A percentile compares a stretch with the other conserved stretches of the same genome.
Evolutionary conservation across 1,140 invertebrate species (phyloP).

Genomic region (Whitmania pigra): DNA sequence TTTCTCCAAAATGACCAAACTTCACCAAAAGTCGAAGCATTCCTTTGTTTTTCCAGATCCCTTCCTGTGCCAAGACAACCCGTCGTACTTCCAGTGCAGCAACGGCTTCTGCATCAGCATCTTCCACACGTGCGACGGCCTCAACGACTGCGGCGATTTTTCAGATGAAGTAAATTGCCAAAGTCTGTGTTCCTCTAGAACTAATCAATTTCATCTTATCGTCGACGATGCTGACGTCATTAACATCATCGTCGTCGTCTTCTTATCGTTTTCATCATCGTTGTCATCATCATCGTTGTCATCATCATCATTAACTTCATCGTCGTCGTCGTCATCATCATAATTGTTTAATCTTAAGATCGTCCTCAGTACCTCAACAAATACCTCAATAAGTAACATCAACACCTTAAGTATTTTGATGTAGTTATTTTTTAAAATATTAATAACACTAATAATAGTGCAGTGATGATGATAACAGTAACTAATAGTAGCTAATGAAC

Average conservation of each 20-base stretch:
- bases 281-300: background rate
- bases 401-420: too few species aligned
- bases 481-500: too few species aligned
- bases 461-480: too few species aligned
- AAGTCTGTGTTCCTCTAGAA: too few species aligned
- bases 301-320: background rate
- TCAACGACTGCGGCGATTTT: conserved; percentile 55
- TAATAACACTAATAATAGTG: too few species aligned
- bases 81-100: conserved; percentile 52
- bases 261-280: background rate
- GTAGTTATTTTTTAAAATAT: too few species aligned
- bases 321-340: background rate
- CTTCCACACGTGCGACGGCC: conserved; percentile 56
- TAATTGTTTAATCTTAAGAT: too few species aligned
- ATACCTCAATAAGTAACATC: too few species aligned
- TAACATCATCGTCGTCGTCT: background rate
- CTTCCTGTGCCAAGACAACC: background rate
- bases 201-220: conserved; percentile 12
- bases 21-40: too few species aligned
- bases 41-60: background rate
- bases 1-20: too few species aligned
- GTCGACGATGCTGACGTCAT: background rate
- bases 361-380: too few species aligned
- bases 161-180: conserved; percentile 50
- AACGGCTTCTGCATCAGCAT: conserved; percentile 53